Percentiles rank a stretch among this genome's conserved stretches.
Evolutionary conservation across 2,888 invertebrate genomes (phyloP).

Genomic region (Sussaba pulchella): DNA sequence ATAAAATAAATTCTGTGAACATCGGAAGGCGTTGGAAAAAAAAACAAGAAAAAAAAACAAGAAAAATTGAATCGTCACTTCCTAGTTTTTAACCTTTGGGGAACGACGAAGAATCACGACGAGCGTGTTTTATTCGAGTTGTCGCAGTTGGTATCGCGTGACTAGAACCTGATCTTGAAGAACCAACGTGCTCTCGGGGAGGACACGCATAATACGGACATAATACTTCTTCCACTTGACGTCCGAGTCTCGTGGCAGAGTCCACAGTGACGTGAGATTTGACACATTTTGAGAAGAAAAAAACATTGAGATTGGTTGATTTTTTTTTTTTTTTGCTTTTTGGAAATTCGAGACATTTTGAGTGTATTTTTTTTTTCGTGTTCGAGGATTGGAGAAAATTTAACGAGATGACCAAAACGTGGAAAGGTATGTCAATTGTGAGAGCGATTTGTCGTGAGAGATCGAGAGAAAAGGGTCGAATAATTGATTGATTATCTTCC

Average conservation of each 20-base stretch:
- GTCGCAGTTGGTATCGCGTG: slow-evolving; percentile 24
- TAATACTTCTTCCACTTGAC: slow-evolving; percentile 34
- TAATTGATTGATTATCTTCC: background rate
- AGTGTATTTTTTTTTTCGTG: slow-evolving; percentile 31
- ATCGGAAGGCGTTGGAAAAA: background rate
- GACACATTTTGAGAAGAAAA: background rate
- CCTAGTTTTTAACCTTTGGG: slow-evolving; percentile 11
- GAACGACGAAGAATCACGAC: background rate
- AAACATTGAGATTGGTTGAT: too few species aligned
- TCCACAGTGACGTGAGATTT: slow-evolving; percentile 31
- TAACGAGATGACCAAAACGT: slow-evolving; percentile 78
- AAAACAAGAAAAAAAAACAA: slow-evolving; percentile 8
- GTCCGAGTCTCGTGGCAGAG: slow-evolving; percentile 31
- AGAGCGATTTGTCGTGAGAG: background rate
- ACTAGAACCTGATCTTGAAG: slow-evolving; percentile 19
- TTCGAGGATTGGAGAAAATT: slow-evolving; percentile 54
- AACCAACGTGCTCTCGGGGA: slow-evolving; percentile 13
- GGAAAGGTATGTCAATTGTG: slow-evolving; percentile 77
- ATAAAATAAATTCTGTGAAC: slow-evolving; percentile 11
- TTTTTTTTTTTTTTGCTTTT: too few species aligned
- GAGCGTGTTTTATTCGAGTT: background rate
- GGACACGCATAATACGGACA: slow-evolving; percentile 24
- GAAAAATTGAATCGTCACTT: slow-evolving; percentile 5
- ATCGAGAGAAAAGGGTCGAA: background rate
- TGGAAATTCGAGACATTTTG: background rate